Base-by-base conservation (phyloP, 2,797 vertebrate genomes). In the Emydoidea blandingii region DNA sequence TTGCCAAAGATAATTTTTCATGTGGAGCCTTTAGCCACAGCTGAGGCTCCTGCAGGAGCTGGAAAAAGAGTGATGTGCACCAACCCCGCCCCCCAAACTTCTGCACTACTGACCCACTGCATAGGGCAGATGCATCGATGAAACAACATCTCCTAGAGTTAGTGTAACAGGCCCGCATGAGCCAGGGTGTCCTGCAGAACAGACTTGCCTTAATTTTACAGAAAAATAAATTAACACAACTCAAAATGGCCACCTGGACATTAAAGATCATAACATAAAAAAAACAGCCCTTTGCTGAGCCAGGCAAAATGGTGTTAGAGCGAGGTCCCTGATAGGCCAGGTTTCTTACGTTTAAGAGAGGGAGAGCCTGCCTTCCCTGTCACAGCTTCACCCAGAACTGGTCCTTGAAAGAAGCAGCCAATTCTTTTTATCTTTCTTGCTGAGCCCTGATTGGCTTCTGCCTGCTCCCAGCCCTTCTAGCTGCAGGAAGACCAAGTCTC, bases 71-170 rank as follows among this genome's bases (percentile, higher is more conserved):
- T 23, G 59, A 81, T 1, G 0, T 12, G 0, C 47, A 52, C 54
- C 44, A 4, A 14, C 34, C 23, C 76, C 79, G 12, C 86, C 53
- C 44, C 76, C 19, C 52, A 52, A 0, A 1, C 0, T 0, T 50
- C 14, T 68, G 56, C 81, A 1, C 37, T 4, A 52, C 0, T 0
- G 11, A 0, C 0, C 21, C 56, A 27, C 11, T 59, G 57, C 29
- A 29, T 59, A 12, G 57, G 12, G 27, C 57, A 59, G 57, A 59
- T 31, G 29, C 57, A 31, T 59, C 29, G 29, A n/a, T 65, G 62
- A 65, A 65, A 65, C 21, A 54, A 54, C 34, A 9, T n/a, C 34
- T 65, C 62, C 34, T n/a, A 19, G 62, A n/a, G 34, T 65, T n/a
- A n/a, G 8, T 65, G 62, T 18, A 16, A 18, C 34, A 65, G 62